A percentile compares a stretch with the other conserved stretches of the same genome.
Conservation (phyloP, 2,113 vertebrate species). For the Carettochelys insculpta region DNA sequence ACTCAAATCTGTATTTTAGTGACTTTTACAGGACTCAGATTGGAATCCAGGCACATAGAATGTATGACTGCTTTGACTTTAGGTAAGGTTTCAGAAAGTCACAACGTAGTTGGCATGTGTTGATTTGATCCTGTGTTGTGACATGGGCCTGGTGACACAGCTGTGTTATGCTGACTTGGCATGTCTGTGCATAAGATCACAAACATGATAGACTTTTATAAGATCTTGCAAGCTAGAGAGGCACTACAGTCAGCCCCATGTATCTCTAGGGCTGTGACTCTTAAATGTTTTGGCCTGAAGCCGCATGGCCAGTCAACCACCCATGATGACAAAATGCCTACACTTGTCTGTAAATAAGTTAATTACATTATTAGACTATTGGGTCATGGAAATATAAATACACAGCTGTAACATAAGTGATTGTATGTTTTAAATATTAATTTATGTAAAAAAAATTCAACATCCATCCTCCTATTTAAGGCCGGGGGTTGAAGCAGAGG, state of each 20-base stretch:
- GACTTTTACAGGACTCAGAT: neutral
- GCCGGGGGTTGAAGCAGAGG: too few species aligned
- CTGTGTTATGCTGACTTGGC: neutral
- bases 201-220: neutral
- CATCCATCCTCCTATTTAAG: too few species aligned
- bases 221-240: neutral
- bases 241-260: neutral
- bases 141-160: rapidly evolving
- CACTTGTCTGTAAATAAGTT: too few species aligned
- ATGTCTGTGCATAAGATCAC: neutral
- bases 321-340: too few species aligned
- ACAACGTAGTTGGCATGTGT: neutral
- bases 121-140: neutral
- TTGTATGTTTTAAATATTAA: too few species aligned
- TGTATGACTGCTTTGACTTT: neutral
- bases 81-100: neutral
- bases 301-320: too few species aligned
- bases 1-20: neutral
- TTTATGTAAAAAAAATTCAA: too few species aligned
- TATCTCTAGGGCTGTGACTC: too few species aligned
- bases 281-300: too few species aligned
- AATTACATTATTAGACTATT: too few species aligned
- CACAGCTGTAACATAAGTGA: too few species aligned
- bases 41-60: neutral
- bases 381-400: too few species aligned